These are phyloP conservation scores for Gavia stellata DNA, from an alignment of 2,113 vertebrate species.

Conservation along the genomic window DNA sequence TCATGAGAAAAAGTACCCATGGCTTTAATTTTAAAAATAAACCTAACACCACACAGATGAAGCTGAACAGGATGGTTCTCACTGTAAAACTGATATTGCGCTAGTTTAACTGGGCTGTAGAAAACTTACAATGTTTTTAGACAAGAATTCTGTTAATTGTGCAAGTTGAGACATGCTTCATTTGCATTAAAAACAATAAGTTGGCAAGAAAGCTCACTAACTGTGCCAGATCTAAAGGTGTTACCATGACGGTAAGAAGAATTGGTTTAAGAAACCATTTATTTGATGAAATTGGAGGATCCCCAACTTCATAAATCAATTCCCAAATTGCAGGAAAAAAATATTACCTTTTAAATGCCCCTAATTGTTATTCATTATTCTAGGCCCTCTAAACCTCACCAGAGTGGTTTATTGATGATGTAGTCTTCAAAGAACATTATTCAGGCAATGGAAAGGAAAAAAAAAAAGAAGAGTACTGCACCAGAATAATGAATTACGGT, in stretches of 20 bases:
- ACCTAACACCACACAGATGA: background rate
- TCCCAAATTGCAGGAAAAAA: slow-evolving; percentile 69
- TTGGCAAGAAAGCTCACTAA: slow-evolving; percentile 23
- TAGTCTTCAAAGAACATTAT: slow-evolving; percentile 65
- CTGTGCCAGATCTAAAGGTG: slow-evolving; percentile 45
- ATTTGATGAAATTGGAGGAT: slow-evolving; percentile 72
- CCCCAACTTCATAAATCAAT: slow-evolving; percentile 71
- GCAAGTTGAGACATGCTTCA: slow-evolving; percentile 31
- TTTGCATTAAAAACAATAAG: slow-evolving; percentile 62
- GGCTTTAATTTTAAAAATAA: background rate
- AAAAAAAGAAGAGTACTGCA: background rate
- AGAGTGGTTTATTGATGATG: slow-evolving; percentile 69
- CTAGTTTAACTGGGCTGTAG: background rate
- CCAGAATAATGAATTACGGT: slow-evolving; percentile 17
- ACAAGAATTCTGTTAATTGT: slow-evolving; percentile 41
- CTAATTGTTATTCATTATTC: slow-evolving; percentile 77
- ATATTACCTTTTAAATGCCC: slow-evolving; percentile 72
- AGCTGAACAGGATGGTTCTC: background rate
- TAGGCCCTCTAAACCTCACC: slow-evolving; percentile 58
- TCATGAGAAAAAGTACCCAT: background rate
- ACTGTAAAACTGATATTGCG: background rate
- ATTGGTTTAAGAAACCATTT: slow-evolving; percentile 67
- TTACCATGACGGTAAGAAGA: slow-evolving; percentile 51
- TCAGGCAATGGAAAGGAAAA: slow-evolving; percentile 9
- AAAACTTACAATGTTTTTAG: background rate